Evolutionary conservation across 2,797 vertebrate genomes (phyloP).

Genomic region (Coilia nasus): DNA sequence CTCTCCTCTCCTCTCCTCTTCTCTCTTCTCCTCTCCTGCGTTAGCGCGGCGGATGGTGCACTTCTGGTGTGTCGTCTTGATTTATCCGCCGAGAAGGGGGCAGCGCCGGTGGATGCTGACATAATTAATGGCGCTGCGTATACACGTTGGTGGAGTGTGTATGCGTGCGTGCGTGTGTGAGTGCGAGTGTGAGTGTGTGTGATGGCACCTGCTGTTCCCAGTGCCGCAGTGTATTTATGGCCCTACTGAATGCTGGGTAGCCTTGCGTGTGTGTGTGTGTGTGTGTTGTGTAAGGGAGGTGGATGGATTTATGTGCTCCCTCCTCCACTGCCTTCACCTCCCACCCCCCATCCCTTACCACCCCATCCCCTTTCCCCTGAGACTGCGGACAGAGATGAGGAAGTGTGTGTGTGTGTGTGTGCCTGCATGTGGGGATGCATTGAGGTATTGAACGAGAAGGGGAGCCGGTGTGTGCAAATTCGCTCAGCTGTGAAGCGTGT

Average conservation of each 20-base stretch:
- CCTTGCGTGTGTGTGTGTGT: not conserved
- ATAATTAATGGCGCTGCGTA: constrained; percentile 22
- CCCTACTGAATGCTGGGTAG: constrained; percentile 16
- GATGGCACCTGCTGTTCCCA: constrained; percentile 22
- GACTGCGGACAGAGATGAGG: constrained; percentile 20
- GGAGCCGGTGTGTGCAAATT: not conserved
- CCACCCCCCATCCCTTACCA: not conserved
- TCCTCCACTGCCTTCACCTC: constrained; percentile 5
- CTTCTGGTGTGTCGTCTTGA: not conserved
- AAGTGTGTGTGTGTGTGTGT: not conserved
- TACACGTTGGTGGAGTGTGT: constrained; percentile 20
- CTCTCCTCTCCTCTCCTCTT: too few species aligned
- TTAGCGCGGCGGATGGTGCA: not conserved
- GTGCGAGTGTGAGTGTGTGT: constrained; percentile 5
- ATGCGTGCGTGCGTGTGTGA: not conserved
- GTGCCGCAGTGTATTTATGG: constrained; percentile 25
- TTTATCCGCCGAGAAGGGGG: constrained; percentile 4
- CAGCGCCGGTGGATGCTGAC: constrained; percentile 12
- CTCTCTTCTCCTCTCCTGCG: not conserved
- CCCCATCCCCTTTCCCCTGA: not conserved
- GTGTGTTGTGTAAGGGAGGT: not conserved
- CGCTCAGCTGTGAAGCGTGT: constrained; percentile 14
- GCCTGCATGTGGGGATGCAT: not conserved
- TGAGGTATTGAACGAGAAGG: constrained; percentile 23
- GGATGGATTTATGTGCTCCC: constrained; percentile 22